Conservation (phyloP, 2,888 invertebrate species). For the Andrena minutula region DNA sequence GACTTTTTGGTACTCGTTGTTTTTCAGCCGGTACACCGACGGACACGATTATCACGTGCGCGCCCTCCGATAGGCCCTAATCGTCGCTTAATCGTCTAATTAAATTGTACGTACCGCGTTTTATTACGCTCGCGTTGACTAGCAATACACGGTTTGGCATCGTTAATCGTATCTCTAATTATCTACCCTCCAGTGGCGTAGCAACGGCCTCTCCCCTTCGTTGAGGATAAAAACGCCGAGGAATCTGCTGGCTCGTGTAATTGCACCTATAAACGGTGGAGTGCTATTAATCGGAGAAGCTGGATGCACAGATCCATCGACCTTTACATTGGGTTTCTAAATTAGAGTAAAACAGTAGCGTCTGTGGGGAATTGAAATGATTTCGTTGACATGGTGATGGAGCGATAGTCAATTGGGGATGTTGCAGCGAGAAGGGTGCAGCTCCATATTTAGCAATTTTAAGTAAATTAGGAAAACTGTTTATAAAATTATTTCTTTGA, state of each 20-base stretch:
- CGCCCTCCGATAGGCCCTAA: conserved; percentile 51
- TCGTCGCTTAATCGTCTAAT: conserved; percentile 59
- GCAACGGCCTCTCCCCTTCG: background rate
- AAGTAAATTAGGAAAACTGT: too few relatives aligned
- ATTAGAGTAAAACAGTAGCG: too few relatives aligned
- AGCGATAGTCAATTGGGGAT: too few relatives aligned
- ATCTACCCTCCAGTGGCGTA: conserved; percentile 46
- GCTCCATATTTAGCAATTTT: too few relatives aligned
- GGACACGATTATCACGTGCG: conserved; percentile 38
- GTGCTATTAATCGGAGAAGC: background rate
- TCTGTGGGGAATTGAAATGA: too few relatives aligned
- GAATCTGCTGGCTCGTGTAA: conserved; percentile 2
- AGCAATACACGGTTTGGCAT: conserved; percentile 73
- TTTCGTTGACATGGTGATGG: too few relatives aligned
- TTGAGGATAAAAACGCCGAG: background rate
- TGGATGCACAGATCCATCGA: background rate
- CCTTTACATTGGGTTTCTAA: background rate
- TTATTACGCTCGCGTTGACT: conserved; percentile 66
- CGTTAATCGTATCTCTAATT: conserved; percentile 65
- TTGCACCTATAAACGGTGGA: background rate
- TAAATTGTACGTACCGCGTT: conserved; percentile 49
- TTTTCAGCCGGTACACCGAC: background rate
- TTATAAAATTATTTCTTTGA: too few relatives aligned
- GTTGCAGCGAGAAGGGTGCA: too few relatives aligned
- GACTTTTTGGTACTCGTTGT: background rate